Conservation (phyloP, 92 coral and sea anemone species). For the Palythoa grandiflora region DNA sequence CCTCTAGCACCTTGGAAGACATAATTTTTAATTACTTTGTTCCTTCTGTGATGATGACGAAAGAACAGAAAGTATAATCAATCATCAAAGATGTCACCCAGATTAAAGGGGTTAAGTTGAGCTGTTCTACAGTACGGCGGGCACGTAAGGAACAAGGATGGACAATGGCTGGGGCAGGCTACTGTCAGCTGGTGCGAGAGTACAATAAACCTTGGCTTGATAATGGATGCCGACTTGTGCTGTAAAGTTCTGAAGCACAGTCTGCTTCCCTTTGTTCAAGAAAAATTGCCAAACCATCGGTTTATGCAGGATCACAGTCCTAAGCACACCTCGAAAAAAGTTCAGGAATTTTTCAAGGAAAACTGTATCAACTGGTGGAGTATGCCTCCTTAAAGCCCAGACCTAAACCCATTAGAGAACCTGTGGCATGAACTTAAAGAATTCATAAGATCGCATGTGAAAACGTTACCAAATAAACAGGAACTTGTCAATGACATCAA, state of each 20-base stretch:
- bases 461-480: conserved; percentile 52
- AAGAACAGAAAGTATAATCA: neutral
- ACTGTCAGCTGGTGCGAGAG: neutral
- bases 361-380: conserved; percentile 61
- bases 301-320: conserved; percentile 24
- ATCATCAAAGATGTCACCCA: neutral
- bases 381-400: conserved; percentile 68
- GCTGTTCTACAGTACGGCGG: neutral
- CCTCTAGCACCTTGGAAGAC: neutral
- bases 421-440: conserved; percentile 63
- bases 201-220: conserved; percentile 25
- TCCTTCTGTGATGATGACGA: neutral
- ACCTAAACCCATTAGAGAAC: conserved; percentile 65
- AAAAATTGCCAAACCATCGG: conserved; percentile 40
- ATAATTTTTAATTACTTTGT: neutral
- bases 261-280: conserved; percentile 41
- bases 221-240: conserved; percentile 51
- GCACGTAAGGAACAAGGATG: neutral
- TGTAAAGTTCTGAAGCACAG: conserved; percentile 40
- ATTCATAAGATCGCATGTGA: conserved; percentile 36
- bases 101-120: neutral
- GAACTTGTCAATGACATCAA: conserved; percentile 62
- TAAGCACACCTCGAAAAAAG: no score
- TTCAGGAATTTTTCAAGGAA: conserved; percentile 47
- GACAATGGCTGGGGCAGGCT: conserved; percentile 1